phyloP scores from a whole-genome alignment of 1,140 invertebrate genomes.

The Drosophila orosa region DNA sequence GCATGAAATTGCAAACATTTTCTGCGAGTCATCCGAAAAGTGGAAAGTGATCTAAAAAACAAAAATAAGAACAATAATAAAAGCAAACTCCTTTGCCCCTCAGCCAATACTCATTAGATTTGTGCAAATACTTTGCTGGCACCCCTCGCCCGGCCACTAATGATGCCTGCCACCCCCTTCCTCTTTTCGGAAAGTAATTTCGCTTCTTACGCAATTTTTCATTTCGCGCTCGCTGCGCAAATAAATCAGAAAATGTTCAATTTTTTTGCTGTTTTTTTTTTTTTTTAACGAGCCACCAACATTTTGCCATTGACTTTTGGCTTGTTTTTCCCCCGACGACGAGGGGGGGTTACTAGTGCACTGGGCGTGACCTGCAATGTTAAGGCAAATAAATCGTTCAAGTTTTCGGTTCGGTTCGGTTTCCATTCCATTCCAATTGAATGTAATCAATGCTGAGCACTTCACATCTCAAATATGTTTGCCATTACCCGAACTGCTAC shows the following conservation, averaged over 20 bases:
- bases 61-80: slow-evolving; percentile 26
- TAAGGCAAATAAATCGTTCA: slow-evolving; percentile 76
- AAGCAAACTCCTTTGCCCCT: slow-evolving; percentile 24
- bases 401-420: slow-evolving; percentile 46
- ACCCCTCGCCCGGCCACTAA: slow-evolving; percentile 27
- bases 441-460: slow-evolving; percentile 51
- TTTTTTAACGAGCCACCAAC: slow-evolving; percentile 57
- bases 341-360: slow-evolving; percentile 7
- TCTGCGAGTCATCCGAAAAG: slow-evolving; percentile 31
- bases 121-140: slow-evolving; percentile 58
- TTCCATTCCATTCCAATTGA: slow-evolving; percentile 37
- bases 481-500: slow-evolving; percentile 27
- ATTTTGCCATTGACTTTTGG: slow-evolving; percentile 68
- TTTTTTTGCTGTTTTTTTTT: slow-evolving; percentile 58
- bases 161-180: slow-evolving; percentile 25
- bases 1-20: slow-evolving; percentile 47
- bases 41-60: slow-evolving; percentile 23
- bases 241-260: slow-evolving; percentile 74
- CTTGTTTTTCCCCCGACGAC: slow-evolving; percentile 47
- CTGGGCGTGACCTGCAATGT: slow-evolving; percentile 45
- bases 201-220: slow-evolving; percentile 75
- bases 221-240: slow-evolving; percentile 70
- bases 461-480: slow-evolving; percentile 59
- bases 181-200: slow-evolving; percentile 60
- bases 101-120: slow-evolving; percentile 66